These are phyloP conservation scores for Caenorhabditis doughertyi DNA, from an alignment of 2,888 invertebrate genomes.

Conservation along the genomic window DNA sequence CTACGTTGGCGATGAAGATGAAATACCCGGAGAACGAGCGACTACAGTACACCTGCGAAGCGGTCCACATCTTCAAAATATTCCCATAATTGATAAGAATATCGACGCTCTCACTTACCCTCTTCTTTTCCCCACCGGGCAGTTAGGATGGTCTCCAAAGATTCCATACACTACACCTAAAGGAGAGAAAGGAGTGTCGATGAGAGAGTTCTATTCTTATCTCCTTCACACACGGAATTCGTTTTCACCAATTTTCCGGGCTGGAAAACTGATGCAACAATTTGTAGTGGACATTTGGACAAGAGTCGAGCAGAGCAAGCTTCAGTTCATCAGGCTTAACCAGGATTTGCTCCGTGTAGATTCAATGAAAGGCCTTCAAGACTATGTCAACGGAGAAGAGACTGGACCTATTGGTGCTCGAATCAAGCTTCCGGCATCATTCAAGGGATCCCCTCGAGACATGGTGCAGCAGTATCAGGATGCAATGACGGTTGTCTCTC, in stretches of 20 bases:
- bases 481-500: constrained; percentile 76
- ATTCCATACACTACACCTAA: no score
- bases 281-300: constrained; percentile 2
- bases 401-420: not conserved
- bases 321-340: not conserved
- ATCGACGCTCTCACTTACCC: no score
- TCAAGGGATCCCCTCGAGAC: not conserved
- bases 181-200: not conserved
- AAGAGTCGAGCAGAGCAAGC: not conserved
- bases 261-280: constrained; percentile 73
- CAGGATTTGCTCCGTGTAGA: not conserved
- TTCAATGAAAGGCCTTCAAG: not conserved
- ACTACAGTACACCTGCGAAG: no score
- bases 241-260: constrained; percentile 77
- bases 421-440: not conserved
- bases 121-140: no score
- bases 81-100: no score
- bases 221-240: constrained; percentile 26
- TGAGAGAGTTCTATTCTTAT: not conserved
- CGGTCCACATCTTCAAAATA: no score
- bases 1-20: no score
- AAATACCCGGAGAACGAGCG: no score
- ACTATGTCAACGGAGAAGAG: not conserved
- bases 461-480: constrained; percentile 20
- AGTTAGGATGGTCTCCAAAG: no score